A percentile compares a stretch with the other conserved stretches of the same genome.
Evolutionary conservation across 2,797 vertebrate species (phyloP).

Genomic region (Myotis findleyi): DNA sequence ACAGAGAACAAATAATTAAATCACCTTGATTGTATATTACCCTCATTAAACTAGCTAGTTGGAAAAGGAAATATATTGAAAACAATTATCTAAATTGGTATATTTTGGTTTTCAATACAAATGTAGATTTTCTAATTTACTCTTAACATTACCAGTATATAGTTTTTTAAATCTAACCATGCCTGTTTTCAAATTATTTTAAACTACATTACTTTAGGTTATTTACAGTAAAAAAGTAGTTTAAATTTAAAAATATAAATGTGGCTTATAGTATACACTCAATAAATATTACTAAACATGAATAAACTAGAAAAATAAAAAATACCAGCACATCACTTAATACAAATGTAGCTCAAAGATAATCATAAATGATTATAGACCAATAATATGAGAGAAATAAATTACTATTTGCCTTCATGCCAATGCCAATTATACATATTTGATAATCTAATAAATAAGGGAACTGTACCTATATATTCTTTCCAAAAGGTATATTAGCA

Average conservation of each 20-base stretch:
- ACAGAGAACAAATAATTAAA: neutral
- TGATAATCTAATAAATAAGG: neutral
- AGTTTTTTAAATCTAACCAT: neutral
- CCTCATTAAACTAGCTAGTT: neutral
- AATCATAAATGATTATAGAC: neutral
- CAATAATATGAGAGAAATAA: neutral
- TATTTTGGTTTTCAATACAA: neutral
- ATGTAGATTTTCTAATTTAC: neutral
- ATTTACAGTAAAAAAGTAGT: neutral
- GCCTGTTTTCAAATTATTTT: neutral
- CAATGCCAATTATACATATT: neutral
- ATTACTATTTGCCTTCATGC: neutral
- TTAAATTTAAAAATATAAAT: neutral
- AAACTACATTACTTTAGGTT: neutral
- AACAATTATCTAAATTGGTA: neutral
- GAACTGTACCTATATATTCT: neutral
- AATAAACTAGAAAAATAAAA: neutral
- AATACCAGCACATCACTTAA: neutral
- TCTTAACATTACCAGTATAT: neutral
- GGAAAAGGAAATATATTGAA: neutral
- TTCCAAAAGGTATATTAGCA: neutral
- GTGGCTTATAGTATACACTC: neutral
- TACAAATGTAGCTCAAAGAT: neutral
- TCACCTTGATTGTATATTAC: neutral
- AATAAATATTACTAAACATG: neutral